phyloP scores from a whole-genome alignment of 2,113 vertebrate genomes.

The Miniopterus natalensis region DNA sequence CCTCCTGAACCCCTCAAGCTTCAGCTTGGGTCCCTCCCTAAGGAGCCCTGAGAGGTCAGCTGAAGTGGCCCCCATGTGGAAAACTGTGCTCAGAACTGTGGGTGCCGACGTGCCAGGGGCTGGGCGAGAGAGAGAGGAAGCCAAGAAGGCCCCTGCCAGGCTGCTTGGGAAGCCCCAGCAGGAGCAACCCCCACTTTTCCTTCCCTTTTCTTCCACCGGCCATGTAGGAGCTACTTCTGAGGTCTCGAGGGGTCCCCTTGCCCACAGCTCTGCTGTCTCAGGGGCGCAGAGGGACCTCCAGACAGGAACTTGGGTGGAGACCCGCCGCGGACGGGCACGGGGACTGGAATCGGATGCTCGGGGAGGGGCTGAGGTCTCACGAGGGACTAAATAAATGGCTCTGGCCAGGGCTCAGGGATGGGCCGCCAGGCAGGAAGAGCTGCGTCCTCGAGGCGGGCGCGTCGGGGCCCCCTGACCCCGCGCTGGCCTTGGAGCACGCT shows the following conservation, averaged over 20 bases:
- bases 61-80: neutral
- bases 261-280: neutral
- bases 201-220: neutral
- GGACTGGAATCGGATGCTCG: neutral
- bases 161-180: neutral
- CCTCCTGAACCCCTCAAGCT: neutral
- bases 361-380: no score
- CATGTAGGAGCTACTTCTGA: neutral
- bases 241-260: no score
- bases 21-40: neutral
- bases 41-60: neutral
- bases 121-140: neutral
- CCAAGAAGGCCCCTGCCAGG: neutral
- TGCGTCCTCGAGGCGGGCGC: neutral
- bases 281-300: no score
- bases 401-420: accelerated
- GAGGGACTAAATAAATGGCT: no score
- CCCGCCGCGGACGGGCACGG: neutral
- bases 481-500: accelerated
- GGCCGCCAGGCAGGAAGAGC: neutral
- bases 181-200: neutral
- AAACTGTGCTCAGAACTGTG: neutral
- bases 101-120: neutral
- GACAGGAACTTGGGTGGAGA: neutral
- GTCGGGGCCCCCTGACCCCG: neutral